phyloP scores from a whole-genome alignment of 2,113 vertebrate genomes.

The Alligator sinensis region DNA sequence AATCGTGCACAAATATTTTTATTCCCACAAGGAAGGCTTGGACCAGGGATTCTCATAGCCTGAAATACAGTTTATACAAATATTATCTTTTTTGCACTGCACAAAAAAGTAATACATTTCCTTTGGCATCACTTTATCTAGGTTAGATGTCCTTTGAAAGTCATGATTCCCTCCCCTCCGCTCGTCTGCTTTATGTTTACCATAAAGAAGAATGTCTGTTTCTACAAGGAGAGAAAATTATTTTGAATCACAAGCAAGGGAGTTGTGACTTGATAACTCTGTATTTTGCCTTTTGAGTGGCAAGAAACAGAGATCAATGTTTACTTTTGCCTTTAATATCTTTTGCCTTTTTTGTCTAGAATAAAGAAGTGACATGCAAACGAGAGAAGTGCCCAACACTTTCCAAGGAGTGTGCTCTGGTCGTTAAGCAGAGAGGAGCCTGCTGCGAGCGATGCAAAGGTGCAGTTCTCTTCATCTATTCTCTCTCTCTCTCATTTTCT shows the following conservation, averaged over 20 bases:
- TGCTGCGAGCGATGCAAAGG: slow-evolving; percentile 98
- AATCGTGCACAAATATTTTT: slow-evolving; percentile 68
- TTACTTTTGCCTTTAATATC: slow-evolving; percentile 21
- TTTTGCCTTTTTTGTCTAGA: slow-evolving; percentile 77
- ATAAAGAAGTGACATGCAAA: slow-evolving; percentile 95
- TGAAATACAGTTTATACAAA: slow-evolving; percentile 64
- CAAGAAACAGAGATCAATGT: neutral
- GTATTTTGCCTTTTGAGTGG: neutral
- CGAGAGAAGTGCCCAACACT: slow-evolving; percentile 94
- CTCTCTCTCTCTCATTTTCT: neutral
- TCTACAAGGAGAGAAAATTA: neutral
- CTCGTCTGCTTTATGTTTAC: neutral
- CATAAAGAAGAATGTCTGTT: neutral
- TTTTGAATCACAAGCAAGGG: neutral
- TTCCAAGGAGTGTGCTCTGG: slow-evolving; percentile 92
- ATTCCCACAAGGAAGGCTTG: slow-evolving; percentile 66
- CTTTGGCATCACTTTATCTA: neutral
- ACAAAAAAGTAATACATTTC: slow-evolving; percentile 40
- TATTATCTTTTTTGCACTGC: slow-evolving; percentile 68
- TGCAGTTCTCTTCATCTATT: slow-evolving; percentile 50
- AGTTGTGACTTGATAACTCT: neutral
- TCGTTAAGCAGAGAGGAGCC: slow-evolving; percentile 93
- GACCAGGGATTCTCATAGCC: slow-evolving; percentile 58
- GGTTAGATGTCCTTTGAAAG: neutral
- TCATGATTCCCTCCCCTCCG: neutral